Evolutionary conservation across 2,113 vertebrate species (phyloP).

Genomic region (Saccopteryx leptura): DNA sequence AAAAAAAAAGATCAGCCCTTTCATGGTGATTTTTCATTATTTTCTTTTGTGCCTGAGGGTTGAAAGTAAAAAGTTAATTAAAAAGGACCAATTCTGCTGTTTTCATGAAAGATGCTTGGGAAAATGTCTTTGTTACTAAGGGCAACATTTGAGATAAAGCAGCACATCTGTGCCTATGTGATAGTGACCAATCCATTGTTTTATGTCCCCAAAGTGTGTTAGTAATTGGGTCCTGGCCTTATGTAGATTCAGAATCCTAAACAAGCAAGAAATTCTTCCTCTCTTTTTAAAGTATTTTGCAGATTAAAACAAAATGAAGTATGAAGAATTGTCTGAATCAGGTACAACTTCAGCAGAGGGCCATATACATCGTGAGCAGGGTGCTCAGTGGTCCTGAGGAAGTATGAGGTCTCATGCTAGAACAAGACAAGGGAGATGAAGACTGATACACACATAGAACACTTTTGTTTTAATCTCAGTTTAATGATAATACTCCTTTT

Average conservation of each 20-base stretch:
- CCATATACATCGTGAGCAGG: no score
- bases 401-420: neutral
- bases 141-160: slow-evolving; percentile 34
- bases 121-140: slow-evolving; percentile 66
- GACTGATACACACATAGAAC: neutral
- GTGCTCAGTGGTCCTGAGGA: neutral
- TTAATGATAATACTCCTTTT: neutral
- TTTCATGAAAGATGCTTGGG: slow-evolving; percentile 68
- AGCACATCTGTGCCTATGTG: slow-evolving; percentile 49
- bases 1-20: slow-evolving; percentile 54
- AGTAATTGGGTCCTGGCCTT: slow-evolving; percentile 14
- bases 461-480: neutral
- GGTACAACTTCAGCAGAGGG: neutral
- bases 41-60: slow-evolving; percentile 72
- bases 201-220: neutral
- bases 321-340: neutral
- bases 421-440: neutral
- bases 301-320: slow-evolving; percentile 46
- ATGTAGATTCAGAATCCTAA: neutral
- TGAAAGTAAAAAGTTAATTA: slow-evolving; percentile 81
- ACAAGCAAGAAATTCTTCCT: slow-evolving; percentile 55
- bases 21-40: slow-evolving; percentile 79
- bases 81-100: slow-evolving; percentile 60
- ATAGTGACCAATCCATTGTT: slow-evolving; percentile 69
- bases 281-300: neutral